Conservation (phyloP, 2,888 invertebrate species). For the Scaptomyza parva region DNA sequence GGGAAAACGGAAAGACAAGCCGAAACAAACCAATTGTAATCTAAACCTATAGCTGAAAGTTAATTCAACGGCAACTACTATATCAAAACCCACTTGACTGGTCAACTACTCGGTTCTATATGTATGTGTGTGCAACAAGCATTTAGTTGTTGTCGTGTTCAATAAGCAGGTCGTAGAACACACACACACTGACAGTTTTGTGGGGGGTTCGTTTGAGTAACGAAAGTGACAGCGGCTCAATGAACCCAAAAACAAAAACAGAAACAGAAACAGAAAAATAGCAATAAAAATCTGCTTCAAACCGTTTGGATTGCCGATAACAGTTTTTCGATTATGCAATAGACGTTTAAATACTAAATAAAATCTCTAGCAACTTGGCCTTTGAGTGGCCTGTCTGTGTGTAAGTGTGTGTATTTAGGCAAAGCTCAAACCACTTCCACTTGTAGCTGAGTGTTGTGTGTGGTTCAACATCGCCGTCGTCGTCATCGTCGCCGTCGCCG, state of each 20-base stretch:
- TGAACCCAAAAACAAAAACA: slow-evolving; percentile 33
- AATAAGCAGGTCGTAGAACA: slow-evolving; percentile 47
- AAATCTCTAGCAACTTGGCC: slow-evolving; percentile 54
- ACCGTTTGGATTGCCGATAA: slow-evolving; percentile 14
- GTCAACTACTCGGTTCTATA: slow-evolving; percentile 29
- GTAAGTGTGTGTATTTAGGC: slow-evolving; percentile 9
- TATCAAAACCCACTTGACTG: slow-evolving; percentile 51
- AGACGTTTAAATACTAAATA: not conserved
- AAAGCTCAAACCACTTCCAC: slow-evolving; percentile 54
- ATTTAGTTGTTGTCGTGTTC: slow-evolving; percentile 23
- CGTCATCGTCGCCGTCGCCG: no score
- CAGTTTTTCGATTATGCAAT: slow-evolving; percentile 47
- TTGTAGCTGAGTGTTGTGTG: slow-evolving; percentile 46
- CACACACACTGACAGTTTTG: slow-evolving; percentile 14
- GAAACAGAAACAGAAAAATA: not conserved
- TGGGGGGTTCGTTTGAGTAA: slow-evolving; percentile 31
- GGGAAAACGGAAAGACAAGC: slow-evolving; percentile 58
- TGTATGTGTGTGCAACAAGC: slow-evolving; percentile 2
- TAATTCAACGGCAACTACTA: slow-evolving; percentile 16
- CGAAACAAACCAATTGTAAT: slow-evolving; percentile 50
- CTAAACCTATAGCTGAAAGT: slow-evolving; percentile 53
- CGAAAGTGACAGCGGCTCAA: slow-evolving; percentile 51
- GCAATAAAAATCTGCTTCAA: not conserved
- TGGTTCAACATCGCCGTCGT: slow-evolving; percentile 4
- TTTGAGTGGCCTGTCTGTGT: slow-evolving; percentile 44